Evolutionary conservation across 2,113 vertebrate genomes (phyloP), one percentile per base, ranked within the genome.

Genomic region (Hyperopisus bebe): DNA sequence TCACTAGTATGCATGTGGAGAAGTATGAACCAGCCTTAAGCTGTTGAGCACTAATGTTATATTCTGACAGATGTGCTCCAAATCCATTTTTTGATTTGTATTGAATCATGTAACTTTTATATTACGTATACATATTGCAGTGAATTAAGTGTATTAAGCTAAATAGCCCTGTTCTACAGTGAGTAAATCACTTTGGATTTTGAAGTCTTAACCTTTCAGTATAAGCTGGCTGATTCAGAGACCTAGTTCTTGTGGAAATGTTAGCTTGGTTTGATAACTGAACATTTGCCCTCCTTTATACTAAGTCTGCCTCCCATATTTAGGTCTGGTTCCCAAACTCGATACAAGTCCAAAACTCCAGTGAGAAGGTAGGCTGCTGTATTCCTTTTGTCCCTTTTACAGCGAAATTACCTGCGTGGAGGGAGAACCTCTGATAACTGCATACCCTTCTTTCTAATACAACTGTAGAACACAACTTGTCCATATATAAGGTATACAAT

Each of bases 331-430:
- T 96, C 96, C 19, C 93, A 84, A 2, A 94, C 93, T 1, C 95
- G 96, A 6, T 93, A 92, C 62, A 96, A 95, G 93, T 96, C 96
- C 89, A 95, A 95, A 93, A 95, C 93, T 91, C 94, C 96, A 46
- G 92, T 92, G 27, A 90, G 92, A 1, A 92, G 92, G 31, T 92
- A 53, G 44, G 89, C 39, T 58, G 24, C 44, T 17, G n/a, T 70
- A 21, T 21, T 39, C 39, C 7, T 82, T 2, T 82, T 82, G 39
- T 21, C 77, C 19, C 15, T 21, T 47, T n/a, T 47, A 84, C 35
- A 80, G 13, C 7, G 35, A 42, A 42, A 80, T 19, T 1, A n/a
- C 7, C 21, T n/a, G 55, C 24, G 2, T n/a, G 24, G 24, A n/a
- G 24, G 24, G 55, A 62, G 55, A 62, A n/a, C 55, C 24, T 9